phyloP scores from a whole-genome alignment of 2,113 vertebrate species.

The Platycercus adscitus region DNA sequence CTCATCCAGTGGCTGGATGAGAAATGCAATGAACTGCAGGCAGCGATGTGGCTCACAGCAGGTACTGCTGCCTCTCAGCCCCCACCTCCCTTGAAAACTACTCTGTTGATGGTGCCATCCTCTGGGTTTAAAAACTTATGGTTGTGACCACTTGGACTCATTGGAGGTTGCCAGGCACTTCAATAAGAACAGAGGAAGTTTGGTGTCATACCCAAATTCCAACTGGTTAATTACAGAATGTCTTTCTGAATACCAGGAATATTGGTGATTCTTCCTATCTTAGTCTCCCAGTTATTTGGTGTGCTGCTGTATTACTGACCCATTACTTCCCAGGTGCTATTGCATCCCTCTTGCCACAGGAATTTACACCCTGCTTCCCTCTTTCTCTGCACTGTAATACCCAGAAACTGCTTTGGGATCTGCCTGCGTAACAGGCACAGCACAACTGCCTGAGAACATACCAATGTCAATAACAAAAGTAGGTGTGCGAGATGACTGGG shows the following conservation, averaged over 20 bases:
- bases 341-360: neutral
- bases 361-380: neutral
- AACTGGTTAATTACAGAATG: neutral
- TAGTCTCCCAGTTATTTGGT: neutral
- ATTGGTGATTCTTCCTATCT: constrained; percentile 1
- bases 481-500: neutral
- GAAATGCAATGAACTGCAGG: neutral
- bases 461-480: neutral
- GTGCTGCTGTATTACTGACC: neutral
- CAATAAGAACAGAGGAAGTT: neutral
- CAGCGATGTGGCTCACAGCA: neutral
- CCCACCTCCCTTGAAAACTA: neutral
- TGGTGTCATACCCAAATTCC: neutral
- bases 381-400: neutral
- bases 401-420: neutral
- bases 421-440: neutral
- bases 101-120: neutral
- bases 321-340: neutral
- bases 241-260: neutral
- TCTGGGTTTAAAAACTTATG: neutral
- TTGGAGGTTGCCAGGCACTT: neutral
- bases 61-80: neutral
- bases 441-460: neutral
- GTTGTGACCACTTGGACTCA: neutral
- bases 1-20: fast-evolving